These are phyloP conservation scores for Microctenopoma steveboyesi DNA, from an alignment of 2,797 vertebrate species.

Conservation along the genomic window DNA sequence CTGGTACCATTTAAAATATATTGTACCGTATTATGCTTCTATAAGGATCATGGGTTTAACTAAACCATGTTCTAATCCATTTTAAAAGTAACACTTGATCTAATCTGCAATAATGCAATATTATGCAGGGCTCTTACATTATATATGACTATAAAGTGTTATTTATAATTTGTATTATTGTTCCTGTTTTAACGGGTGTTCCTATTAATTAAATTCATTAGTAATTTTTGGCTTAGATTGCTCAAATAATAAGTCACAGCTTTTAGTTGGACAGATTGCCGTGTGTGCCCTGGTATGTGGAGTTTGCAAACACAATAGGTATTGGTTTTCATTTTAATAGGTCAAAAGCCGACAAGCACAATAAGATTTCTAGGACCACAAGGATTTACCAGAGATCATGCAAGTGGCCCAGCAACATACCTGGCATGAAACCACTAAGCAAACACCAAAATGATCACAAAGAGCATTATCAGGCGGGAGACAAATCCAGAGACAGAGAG, in stretches of 20 bases:
- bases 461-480: slow-evolving; percentile 58
- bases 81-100: slow-evolving; percentile 17
- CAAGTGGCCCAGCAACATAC: slow-evolving; percentile 34
- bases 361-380: slow-evolving; percentile 5
- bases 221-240: neutral
- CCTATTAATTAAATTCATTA: neutral
- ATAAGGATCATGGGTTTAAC: slow-evolving; percentile 17
- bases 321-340: slow-evolving; percentile 14
- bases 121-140: neutral
- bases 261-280: neutral
- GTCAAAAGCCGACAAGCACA: slow-evolving; percentile 19
- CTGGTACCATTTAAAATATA: slow-evolving; percentile 37
- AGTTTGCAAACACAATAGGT: slow-evolving; percentile 18
- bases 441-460: slow-evolving; percentile 55
- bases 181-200: slow-evolving; percentile 6
- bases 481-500: slow-evolving; percentile 60
- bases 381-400: slow-evolving; percentile 14
- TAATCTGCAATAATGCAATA: neutral
- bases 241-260: slow-evolving; percentile 15
- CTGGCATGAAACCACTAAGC: slow-evolving; percentile 30
- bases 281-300: neutral
- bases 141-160: neutral
- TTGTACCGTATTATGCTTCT: slow-evolving; percentile 9
- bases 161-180: neutral
- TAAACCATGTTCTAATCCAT: slow-evolving; percentile 27